Evolutionary conservation across 2,888 invertebrate species (phyloP).

Genomic region (Drosophila macrospina): DNA sequence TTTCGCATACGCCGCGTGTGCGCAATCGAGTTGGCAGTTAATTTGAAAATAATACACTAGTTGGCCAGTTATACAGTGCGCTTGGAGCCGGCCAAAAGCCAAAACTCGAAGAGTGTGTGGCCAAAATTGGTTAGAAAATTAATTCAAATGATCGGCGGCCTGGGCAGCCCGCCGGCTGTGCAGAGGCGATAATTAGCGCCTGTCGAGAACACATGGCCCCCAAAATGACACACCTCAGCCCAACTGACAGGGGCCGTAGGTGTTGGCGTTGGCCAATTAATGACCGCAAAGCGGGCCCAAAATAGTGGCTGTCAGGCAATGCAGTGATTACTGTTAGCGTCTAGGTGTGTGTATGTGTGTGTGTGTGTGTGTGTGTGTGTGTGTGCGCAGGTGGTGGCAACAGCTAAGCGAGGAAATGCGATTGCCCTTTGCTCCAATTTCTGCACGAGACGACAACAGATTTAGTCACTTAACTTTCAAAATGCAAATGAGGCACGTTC

Average conservation of each 20-base stretch:
- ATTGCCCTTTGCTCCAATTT: slow-evolving; percentile 77
- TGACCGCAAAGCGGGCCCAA: slow-evolving; percentile 39
- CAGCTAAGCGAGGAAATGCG: slow-evolving; percentile 55
- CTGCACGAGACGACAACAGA: slow-evolving; percentile 53
- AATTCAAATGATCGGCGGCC: slow-evolving; percentile 58
- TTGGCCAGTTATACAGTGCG: slow-evolving; percentile 15
- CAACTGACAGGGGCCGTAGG: slow-evolving; percentile 51
- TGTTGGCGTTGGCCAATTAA: slow-evolving; percentile 56
- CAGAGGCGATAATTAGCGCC: slow-evolving; percentile 78
- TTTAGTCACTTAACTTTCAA: slow-evolving; percentile 61
- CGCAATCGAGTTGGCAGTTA: slow-evolving; percentile 68
- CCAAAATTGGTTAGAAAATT: slow-evolving; percentile 69
- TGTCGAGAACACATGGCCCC: slow-evolving; percentile 75
- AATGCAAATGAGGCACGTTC: slow-evolving; percentile 77
- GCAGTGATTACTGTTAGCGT: slow-evolving; percentile 45
- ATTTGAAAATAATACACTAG: slow-evolving; percentile 75
- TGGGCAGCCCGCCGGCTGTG: slow-evolving; percentile 55
- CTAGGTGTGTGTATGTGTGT: slow-evolving; percentile 2
- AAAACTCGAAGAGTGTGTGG: slow-evolving; percentile 29
- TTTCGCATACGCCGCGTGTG: slow-evolving; percentile 81
- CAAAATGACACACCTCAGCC: slow-evolving; percentile 54
- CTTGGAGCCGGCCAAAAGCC: slow-evolving; percentile 1
- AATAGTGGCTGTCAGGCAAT: slow-evolving; percentile 45
- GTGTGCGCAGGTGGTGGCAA: slow-evolving; percentile 48
- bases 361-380: slow-evolving; percentile 8